phyloP scores from a whole-genome alignment of 2,888 invertebrate genomes.

The Dynastes grantii region DNA sequence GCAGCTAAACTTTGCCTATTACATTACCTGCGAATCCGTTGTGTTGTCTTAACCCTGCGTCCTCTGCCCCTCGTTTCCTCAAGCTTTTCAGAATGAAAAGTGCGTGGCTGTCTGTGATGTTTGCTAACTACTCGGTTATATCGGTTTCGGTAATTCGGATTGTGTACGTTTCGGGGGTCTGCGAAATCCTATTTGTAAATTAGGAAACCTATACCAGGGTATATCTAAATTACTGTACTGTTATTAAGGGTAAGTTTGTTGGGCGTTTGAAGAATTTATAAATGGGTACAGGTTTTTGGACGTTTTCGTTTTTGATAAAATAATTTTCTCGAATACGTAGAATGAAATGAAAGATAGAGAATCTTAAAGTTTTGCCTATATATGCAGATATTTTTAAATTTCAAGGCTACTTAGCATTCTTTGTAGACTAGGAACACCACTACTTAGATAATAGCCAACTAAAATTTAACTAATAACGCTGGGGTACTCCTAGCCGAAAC shows the following conservation, averaged over 20 bases:
- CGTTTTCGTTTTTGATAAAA: no score
- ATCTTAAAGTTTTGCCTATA: no score
- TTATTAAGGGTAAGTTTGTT: background rate
- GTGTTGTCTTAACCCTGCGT: conserved; percentile 32
- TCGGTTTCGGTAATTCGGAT: conserved; percentile 11
- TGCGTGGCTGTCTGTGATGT: conserved; percentile 8
- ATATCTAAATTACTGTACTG: background rate
- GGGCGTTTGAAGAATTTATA: no score
- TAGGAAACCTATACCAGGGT: background rate
- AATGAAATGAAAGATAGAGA: no score
- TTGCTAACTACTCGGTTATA: conserved; percentile 38
- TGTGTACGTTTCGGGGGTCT: background rate
- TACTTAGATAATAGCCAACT: no score
- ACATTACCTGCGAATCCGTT: conserved; percentile 48
- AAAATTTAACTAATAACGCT: no score
- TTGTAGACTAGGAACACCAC: no score
- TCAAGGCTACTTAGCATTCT: no score
- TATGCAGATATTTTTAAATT: no score
- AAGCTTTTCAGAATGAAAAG: conserved; percentile 1
- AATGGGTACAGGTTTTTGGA: no score
- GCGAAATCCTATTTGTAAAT: background rate
- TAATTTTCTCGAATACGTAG: no score
- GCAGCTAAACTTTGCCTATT: conserved; percentile 47
- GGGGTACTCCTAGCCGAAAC: no score
- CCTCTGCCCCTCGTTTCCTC: background rate